A percentile compares a stretch with the other conserved stretches of the same genome.
Conservation (phyloP, 1,140 invertebrate genomes). For the Caenorhabditis elegans region WBcel235 BX284604.4:5091501-5092000, state of each 20-base stretch:
- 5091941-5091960: not conserved
- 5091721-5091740: not conserved
- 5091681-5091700: too few species aligned
- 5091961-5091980: not conserved
- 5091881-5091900: not conserved
- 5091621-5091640: not conserved
- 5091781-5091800: not conserved
- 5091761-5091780: constrained; percentile 4
- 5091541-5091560: too few species aligned
- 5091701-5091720: not conserved
- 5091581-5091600: not conserved
- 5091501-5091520: too few species aligned
- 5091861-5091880: not conserved
- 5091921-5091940: not conserved
- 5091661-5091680: too few species aligned
- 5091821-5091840: not conserved
- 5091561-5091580: too few species aligned
- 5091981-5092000: not conserved
- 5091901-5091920: not conserved
- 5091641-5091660: not conserved
- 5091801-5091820: not conserved
- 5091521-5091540: too few species aligned
- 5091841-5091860: not conserved
- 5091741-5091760: constrained; percentile 19
- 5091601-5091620: constrained; percentile 12